Evolutionary conservation across 2,888 invertebrate species (phyloP), one percentile per base, ranked within the genome.

Genomic region (Pelosia muscerda): DNA sequence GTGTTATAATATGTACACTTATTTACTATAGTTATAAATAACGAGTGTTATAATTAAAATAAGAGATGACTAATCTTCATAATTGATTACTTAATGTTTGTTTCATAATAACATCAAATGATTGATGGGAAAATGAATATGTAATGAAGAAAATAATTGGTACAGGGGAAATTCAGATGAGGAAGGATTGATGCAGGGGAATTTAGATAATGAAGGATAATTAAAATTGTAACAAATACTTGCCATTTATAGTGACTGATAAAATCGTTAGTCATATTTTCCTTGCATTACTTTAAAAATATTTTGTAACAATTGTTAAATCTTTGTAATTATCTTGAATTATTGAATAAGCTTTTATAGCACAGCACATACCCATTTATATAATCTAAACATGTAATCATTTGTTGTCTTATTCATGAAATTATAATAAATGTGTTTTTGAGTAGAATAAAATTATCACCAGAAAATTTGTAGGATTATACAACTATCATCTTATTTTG

Each of bases 31-130:
- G 15, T 26, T 63, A 22, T 54, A n/a, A 3, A 55, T 11, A 42
- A n/a, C 38, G 5, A 19, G 55, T 56, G 10, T 38, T 59, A 42
- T 69, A 70, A 73, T 65, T 49, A 60, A 28, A 59, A 65, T 42
- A 65, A 34, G 53, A 59, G 58, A 73, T 63, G 59, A 68, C 28
- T 66, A 66, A 69, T 73, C 67, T 68, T 63, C 63, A 34, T 77
- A 75, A 75, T 66, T 71, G 69, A 77, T 78, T 53, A 63, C 25
- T 22, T 61, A 59, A 49, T 68, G 58, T 54, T 64, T 60, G 65
- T 67, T 62, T 61, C 67, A 61, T 65, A 67, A 67, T 56, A 65
- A 66, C 42, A 69, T 58, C 26, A 56, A 65, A 53, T 70, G 70
- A 70, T 66, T 49, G 66, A 70, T 66, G 70, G 11, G 42, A 31